Evolutionary conservation across 2,797 vertebrate species (phyloP).

Genomic region (Halcyon leucocephala): DNA sequence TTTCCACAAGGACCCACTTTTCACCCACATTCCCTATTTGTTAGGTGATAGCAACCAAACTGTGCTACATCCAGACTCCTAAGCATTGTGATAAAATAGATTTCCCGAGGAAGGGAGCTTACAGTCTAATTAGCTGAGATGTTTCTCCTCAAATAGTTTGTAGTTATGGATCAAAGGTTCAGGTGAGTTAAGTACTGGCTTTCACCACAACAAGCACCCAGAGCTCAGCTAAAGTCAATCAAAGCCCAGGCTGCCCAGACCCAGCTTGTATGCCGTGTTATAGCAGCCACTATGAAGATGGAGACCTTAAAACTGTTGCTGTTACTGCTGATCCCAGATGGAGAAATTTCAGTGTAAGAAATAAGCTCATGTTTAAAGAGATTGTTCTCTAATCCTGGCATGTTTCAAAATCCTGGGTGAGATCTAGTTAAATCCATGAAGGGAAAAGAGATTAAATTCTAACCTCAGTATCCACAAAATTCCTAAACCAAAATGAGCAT

Average conservation of each 20-base stretch:
- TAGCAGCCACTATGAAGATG: background rate
- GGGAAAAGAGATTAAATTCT: conserved; percentile 4
- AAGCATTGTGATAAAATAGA: background rate
- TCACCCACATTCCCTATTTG: background rate
- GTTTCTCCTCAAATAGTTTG: background rate
- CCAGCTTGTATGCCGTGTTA: background rate
- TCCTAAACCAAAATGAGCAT: background rate
- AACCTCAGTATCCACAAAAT: background rate
- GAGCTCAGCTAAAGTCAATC: background rate
- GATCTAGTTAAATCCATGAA: conserved; percentile 41
- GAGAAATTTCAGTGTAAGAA: conserved; percentile 6
- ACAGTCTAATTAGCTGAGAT: background rate
- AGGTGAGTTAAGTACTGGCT: background rate
- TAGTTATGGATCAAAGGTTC: background rate
- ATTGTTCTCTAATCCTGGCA: conserved; percentile 1
- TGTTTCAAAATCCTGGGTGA: conserved; percentile 39
- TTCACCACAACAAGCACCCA: background rate
- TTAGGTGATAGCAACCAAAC: background rate
- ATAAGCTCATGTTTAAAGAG: conserved; percentile 38
- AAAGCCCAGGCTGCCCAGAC: background rate
- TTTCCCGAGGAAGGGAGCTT: background rate
- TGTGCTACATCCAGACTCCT: background rate
- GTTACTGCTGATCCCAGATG: conserved; percentile 1
- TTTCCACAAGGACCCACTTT: background rate
- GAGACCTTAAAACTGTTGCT: conserved; percentile 7